A percentile compares a stretch with the other conserved stretches of the same genome.
phyloP scores from a whole-genome alignment of 2,113 vertebrate species.

The Gorilla gorilla region DNA sequence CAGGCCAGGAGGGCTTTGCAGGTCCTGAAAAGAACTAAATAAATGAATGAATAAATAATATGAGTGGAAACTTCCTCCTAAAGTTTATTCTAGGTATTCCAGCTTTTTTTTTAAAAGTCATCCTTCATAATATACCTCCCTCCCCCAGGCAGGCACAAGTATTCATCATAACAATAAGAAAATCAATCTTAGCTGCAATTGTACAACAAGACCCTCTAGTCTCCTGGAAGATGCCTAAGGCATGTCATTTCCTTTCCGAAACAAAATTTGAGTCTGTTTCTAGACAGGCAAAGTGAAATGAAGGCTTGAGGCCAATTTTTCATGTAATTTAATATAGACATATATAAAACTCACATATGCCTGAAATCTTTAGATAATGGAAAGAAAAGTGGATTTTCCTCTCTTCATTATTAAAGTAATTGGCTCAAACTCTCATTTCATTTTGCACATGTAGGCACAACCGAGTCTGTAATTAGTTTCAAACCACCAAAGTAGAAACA shows the following conservation, averaged over 20 bases:
- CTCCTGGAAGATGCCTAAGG: background rate
- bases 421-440: slow-evolving; percentile 65
- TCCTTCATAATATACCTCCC: background rate
- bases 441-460: slow-evolving; percentile 58
- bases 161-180: background rate
- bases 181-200: background rate
- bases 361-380: slow-evolving; percentile 71
- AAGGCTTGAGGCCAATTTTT: slow-evolving; percentile 62
- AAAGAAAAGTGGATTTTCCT: slow-evolving; percentile 71
- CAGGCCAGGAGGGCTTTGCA: background rate
- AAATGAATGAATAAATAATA: background rate
- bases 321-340: slow-evolving; percentile 55
- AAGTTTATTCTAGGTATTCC: background rate
- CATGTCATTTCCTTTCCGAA: background rate
- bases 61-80: background rate
- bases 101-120: background rate
- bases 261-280: slow-evolving; percentile 47
- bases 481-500: slow-evolving; percentile 68
- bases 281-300: slow-evolving; percentile 53
- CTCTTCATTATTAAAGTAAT: slow-evolving; percentile 66
- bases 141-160: background rate
- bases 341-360: slow-evolving; percentile 38
- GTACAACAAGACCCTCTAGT: background rate
- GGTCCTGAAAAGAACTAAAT: background rate
- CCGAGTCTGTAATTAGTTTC: slow-evolving; percentile 68